Evolutionary conservation across 2,797 vertebrate species (phyloP).

Genomic region (Karalla daura): DNA sequence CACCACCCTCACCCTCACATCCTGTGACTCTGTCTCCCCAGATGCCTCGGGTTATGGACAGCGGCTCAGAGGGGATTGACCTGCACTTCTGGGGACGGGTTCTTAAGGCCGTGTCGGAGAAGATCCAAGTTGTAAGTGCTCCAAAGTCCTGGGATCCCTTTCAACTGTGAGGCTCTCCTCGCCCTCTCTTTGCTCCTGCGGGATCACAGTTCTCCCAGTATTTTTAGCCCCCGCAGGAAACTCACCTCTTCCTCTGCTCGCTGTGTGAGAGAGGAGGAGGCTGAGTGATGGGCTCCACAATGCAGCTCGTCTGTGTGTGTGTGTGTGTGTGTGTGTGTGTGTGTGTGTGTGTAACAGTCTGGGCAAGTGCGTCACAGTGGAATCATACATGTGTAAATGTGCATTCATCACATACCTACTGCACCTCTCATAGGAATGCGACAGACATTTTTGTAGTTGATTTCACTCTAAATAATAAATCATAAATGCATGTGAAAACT

Average conservation of each 20-base stretch:
- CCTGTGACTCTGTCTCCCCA: constrained; percentile 67
- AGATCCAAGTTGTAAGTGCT: constrained; percentile 86
- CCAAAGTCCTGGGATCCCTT: constrained; percentile 22
- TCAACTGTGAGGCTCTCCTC: neutral
- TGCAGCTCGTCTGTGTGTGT: constrained; percentile 2
- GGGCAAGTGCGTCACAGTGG: neutral
- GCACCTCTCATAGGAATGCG: too few species aligned
- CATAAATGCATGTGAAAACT: too few species aligned
- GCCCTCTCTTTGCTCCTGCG: constrained; percentile 27
- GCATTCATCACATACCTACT: too few species aligned
- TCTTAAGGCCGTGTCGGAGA: constrained; percentile 84
- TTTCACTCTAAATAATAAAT: too few species aligned
- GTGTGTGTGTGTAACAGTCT: constrained; percentile 16
- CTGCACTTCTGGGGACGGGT: constrained; percentile 88
- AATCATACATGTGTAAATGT: neutral
- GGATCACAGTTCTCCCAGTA: constrained; percentile 59
- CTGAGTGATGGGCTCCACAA: constrained; percentile 47
- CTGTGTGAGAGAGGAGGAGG: constrained; percentile 51
- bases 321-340: constrained; percentile 15
- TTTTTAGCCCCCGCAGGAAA: constrained; percentile 81
- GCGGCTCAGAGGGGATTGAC: constrained; percentile 85
- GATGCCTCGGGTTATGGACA: constrained; percentile 91
- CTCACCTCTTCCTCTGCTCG: constrained; percentile 67
- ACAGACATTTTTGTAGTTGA: too few species aligned
- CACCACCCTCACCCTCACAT: too few species aligned